Base-by-base conservation (phyloP, 2,888 invertebrate genomes). In the Stenichneumon culpator region DNA sequence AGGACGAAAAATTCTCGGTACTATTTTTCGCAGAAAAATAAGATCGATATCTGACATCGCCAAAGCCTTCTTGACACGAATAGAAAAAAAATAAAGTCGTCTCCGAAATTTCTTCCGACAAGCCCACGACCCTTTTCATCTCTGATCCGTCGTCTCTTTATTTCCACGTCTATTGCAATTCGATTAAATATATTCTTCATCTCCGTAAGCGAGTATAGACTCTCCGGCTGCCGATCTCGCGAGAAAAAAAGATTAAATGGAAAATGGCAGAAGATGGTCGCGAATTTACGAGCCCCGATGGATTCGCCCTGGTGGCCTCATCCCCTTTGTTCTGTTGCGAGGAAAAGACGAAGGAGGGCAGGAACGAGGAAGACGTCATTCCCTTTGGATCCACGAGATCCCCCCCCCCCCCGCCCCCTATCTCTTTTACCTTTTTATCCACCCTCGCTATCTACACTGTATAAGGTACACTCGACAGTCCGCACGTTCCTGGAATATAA, bases 241-340 rank as follows among this genome's bases (percentile, higher is more conserved):
- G 52, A 73, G 63, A 78, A 28, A 68, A 79, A n/a, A 28, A 39
- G 3, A 36, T 36, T 19, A 52, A 36, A 60, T 47, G 54, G 25
- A 25, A 79, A 57, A 47, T 36, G 72, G 47, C 47, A 67, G 73
- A 83, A 69, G 69, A 65, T 50, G 47, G 79, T 60, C 57, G 86
- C 75, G 78, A 83, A 86, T 77, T 87, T 86, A 84, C 77, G 82
- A 81, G 72, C 22, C 77, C 81, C 78, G 73, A 83, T 81, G 79
- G 86, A 81, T 81, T 83, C 67, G 65, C 54, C 63, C 14, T 28
- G 60, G 74, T 65, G 82, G 72, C 60, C 11, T 84, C 82, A 68
- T 82, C 70, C 74, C 50, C 67, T 57, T 47, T 32, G 39, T 32
- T 57, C 32, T 67, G 54, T 47, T 28, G 74, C 74, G n/a, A 47